Base-by-base conservation (phyloP, 2,888 invertebrate species). In the Drosophila stalkeri region DNA sequence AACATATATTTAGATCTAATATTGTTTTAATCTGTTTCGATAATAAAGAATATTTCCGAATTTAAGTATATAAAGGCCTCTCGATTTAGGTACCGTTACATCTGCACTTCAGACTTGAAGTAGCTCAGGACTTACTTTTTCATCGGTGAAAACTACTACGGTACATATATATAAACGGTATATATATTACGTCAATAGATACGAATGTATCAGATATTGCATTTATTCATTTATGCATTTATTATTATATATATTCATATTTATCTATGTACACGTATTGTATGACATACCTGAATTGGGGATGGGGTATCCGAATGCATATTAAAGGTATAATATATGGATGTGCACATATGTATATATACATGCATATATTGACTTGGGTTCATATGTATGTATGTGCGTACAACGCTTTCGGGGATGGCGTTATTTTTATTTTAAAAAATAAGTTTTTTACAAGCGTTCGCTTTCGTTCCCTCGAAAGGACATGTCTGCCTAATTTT, bases 401-500 rank as follows among this genome's bases (percentile, higher is more conserved):
- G 52, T 37, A 27, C 43, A 27, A 7, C 33, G 63, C 56, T 57
- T 72, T 77, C 62, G 61, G 80, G 64, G 82, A 71, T 79, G 69
- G 71, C 75, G 75, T 57, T 69, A 79, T 76, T 86, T 82, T 77
- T 77, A 35, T 65, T 59, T 59, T 76, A 46, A 46, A 61, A 81
- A 83, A 77, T 75, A 69, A 72, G 67, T 82, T 82, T 62, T 72
- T 57, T 77, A 39, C 52, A 65, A 71, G 64, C 61, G 70, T 68
- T 69, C 44, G 54, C 51, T 73, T 77, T 73, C 63, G 55, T 76
- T 70, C 76, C 66, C 72, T 75, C 54, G 72, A 82, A 86, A 79
- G 75, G 79, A 86, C 80, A 83, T 79, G 85, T 85, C 76, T 87
- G 81, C 77, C 89, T 91, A 89, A 86, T 89, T 85, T 89, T 90